These are phyloP conservation scores for Mormyrops attenuatus DNA, from an alignment of 2,797 vertebrate species.

Conservation along the genomic window DNA sequence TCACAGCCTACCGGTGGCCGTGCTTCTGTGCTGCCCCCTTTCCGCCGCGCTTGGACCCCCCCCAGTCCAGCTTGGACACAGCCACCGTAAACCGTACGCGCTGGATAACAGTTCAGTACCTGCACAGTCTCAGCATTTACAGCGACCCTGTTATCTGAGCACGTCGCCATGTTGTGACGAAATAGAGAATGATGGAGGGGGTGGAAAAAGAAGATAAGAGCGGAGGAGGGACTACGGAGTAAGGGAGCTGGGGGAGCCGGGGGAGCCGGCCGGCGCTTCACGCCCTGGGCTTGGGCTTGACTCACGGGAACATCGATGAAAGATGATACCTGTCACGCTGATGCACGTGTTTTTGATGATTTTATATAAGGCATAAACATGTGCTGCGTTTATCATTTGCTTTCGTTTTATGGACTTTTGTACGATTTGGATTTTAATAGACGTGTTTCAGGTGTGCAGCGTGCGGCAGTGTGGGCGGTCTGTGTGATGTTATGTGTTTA, in stretches of 20 bases:
- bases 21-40: not conserved
- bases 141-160: constrained; percentile 52
- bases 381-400: not conserved
- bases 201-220: constrained; percentile 28
- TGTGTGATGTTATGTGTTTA: not conserved
- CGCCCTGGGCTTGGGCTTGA: not conserved
- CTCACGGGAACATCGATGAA: not conserved
- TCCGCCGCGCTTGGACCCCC: not conserved
- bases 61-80: not conserved
- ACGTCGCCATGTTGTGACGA: constrained; percentile 79
- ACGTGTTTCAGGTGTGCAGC: not conserved
- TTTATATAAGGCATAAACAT: not conserved
- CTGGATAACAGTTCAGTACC: constrained; percentile 32
- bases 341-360: not conserved
- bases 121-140: constrained; percentile 48
- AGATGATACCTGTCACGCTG: not conserved
- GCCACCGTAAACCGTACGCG: not conserved
- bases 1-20: not conserved
- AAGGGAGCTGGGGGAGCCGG: not conserved
- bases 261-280: not conserved
- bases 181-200: constrained; percentile 50
- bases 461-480: too few relatives aligned
- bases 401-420: not conserved
- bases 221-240: not conserved
- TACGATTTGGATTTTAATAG: not conserved